Conservation (phyloP, 2,113 vertebrate genomes). For the Vulpes vulpes region DNA sequence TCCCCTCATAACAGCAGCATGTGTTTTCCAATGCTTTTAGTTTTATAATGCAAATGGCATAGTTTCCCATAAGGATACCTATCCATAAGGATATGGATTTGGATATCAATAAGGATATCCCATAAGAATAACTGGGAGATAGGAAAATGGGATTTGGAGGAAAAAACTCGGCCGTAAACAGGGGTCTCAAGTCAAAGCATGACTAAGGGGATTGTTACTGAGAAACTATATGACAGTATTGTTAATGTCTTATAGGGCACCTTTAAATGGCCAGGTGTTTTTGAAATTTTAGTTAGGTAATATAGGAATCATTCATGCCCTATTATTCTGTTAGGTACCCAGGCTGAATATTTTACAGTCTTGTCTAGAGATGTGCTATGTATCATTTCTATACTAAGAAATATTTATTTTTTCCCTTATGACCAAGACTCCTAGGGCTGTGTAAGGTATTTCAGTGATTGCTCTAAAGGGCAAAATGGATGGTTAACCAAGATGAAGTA, state of each 20-base stretch:
- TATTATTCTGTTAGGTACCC: not conserved
- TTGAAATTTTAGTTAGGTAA: not conserved
- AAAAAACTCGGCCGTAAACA: not conserved
- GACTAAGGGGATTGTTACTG: not conserved
- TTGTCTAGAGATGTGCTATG: not conserved
- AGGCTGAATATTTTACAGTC: not conserved
- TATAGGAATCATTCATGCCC: not conserved
- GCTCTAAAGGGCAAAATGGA: not conserved
- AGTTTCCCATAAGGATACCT: not conserved
- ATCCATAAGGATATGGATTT: no score
- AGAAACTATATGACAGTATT: not conserved
- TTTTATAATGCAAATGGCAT: not conserved
- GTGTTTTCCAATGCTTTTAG: not conserved
- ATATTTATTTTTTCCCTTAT: not conserved
- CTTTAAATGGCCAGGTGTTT: not conserved
- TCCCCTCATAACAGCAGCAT: not conserved
- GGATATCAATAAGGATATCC: no score
- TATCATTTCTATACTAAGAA: not conserved
- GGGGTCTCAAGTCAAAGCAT: not conserved
- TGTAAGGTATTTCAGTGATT: not conserved
- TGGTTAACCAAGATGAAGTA: not conserved
- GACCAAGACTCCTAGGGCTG: not conserved
- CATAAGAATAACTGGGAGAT: not conserved
- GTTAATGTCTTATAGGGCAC: not conserved
- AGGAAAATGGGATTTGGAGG: not conserved